Base-by-base conservation (phyloP, 1,140 invertebrate genomes). In the Condylostylus longicornis region DNA sequence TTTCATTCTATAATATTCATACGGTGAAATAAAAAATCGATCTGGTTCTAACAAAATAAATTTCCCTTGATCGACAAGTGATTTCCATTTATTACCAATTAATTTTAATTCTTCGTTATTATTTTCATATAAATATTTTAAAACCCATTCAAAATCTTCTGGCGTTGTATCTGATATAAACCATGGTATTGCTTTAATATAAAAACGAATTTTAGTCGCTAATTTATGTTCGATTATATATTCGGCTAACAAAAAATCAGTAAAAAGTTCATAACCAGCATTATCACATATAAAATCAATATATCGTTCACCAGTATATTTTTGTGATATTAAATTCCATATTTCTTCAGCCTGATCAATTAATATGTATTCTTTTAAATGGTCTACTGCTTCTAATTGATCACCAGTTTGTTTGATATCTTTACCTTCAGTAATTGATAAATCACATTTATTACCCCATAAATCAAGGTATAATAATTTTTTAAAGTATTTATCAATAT, bases 281-380 rank as follows among this genome's bases (percentile, higher is more conserved):
- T 97, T 97, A 59, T 97, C 91, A 20, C 86, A 63, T 5, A 96
- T 68, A 40, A 93, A 76, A 60, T 88, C 86, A n/a, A n/a, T n/a
- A n/a, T n/a, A n/a, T n/a, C n/a, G n/a, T n/a, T n/a, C n/a, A 1
- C 8, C 7, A 8, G 8, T 7, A 19, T 28, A 12, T 18, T 25
- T n/a, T 40, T 44, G 42, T 34, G 18, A n/a, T n/a, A 64, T 15
- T 3, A 45, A 23, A 42, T 41, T 33, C 65, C 70, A 77, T 17
- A 75, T 50, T 17, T 61, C 39, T 13, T 72, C 51, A 4, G 69
- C 67, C 48, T 87, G 60, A 61, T 89, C 69, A 17, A 68, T 62
- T 5, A 86, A 49, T 45, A 88, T 71, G 47, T 79, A 73, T 20
- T 68, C 51, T 44, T 82, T 69, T 13, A 88, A 62, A 13, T 64